Conservation (phyloP, 2,797 vertebrate genomes). For the Malurus leucopterus region DNA sequence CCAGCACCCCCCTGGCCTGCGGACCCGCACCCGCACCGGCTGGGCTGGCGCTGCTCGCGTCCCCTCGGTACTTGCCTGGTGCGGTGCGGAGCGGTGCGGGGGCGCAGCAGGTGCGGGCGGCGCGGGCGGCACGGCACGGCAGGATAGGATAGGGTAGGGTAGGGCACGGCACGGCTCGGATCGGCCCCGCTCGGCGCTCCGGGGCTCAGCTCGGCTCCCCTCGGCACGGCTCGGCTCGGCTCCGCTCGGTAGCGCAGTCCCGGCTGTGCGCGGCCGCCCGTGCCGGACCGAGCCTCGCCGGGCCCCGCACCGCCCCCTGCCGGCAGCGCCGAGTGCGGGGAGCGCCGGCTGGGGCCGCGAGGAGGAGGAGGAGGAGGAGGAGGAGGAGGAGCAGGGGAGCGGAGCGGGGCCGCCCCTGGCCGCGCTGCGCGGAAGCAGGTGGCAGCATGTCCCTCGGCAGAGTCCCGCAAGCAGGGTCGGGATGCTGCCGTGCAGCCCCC, state of each 20-base stretch:
- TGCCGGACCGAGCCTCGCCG: background rate
- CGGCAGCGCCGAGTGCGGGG: background rate
- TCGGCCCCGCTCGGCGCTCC: too few species aligned
- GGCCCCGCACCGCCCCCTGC: background rate
- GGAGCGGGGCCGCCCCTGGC: background rate
- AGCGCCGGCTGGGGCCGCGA: background rate
- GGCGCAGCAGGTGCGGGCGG: background rate
- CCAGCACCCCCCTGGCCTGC: background rate
- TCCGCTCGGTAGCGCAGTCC: background rate
- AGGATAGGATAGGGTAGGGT: background rate
- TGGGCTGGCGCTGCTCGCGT: background rate
- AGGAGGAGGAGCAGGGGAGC: background rate
- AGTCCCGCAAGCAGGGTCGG: background rate
- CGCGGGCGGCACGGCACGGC: rapidly evolving
- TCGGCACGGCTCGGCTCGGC: background rate
- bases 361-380: background rate
- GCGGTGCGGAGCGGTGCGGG: background rate
- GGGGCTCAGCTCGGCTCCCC: rapidly evolving
- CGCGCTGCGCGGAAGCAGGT: background rate
- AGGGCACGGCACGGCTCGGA: background rate
- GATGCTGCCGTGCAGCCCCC: background rate
- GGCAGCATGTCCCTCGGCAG: background rate
- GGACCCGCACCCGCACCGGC: background rate
- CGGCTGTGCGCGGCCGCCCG: background rate
- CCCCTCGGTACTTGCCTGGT: background rate